Base-by-base conservation (phyloP, 2,113 vertebrate species). In the Vombatus ursinus region DNA sequence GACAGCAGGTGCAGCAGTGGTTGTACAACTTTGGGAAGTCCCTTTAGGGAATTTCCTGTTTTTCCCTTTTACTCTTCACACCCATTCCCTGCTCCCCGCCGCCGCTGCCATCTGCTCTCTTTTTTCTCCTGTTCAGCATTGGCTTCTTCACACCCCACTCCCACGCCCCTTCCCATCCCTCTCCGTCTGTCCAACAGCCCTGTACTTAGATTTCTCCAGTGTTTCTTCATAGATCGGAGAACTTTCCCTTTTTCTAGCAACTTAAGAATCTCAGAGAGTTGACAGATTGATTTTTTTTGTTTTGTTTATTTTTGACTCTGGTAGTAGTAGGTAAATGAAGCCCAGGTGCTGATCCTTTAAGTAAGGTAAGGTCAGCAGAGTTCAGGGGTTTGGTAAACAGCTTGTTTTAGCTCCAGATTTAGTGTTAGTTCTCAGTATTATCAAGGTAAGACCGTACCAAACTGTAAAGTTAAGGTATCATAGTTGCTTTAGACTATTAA, bases 11-110 rank as follows among this genome's bases (percentile, higher is more conserved):
- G 98, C 94, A n/a, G 96, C 98, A 98, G 97, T 98, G 97, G 95
- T 98, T 98, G 98, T 98, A 98, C 98, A 98, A 98, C 98, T 98
- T 98, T 98, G 98, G 99, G 98, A 99, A 99, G 99, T 98, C 98
- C 99, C 99, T 99, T 98, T 98, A 98, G 99, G 99, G 99, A 99
- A 98, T 99, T 99, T 99, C 99, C 99, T 99, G 98, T 98, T 98
- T 98, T 99, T 98, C 98, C 98, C 98, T 98, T 98, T 98, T 99
- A 98, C 98, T 98, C 98, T 99, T 99, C 99, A 99, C 99, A 99
- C 99, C 98, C 98, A 97, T 98, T 98, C 98, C 98, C 97, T 99
- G 98, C 99, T 99, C 99, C 99, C 98, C 97, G 98, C 98, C 98
- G 97, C 98, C 97, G 97, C 98, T 98, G 98, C 99, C 98, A 99